A percentile compares a stretch with the other conserved stretches of the same genome.
These are phyloP conservation scores for Oreotrochilus melanogaster DNA, from an alignment of 2,113 vertebrate genomes.

Conservation along the genomic window DNA sequence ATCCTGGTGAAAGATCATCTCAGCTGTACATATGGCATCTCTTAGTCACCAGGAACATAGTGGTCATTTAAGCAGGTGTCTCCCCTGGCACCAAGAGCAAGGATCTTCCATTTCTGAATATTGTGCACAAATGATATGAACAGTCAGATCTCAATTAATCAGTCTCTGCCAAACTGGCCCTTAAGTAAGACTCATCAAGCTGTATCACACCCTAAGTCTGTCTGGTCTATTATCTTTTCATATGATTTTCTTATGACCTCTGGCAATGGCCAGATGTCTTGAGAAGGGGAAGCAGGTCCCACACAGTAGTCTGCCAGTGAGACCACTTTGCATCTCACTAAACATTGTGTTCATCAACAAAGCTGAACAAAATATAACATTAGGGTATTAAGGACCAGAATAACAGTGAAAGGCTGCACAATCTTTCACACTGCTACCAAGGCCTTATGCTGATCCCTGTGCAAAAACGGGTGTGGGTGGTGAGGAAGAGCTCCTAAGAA, in stretches of 20 bases:
- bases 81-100: conserved; percentile 17
- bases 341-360: neutral
- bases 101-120: conserved; percentile 14
- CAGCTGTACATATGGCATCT: conserved; percentile 17
- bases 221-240: conserved; percentile 59
- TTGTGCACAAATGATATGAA: conserved; percentile 30
- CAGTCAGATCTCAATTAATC: conserved; percentile 52
- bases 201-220: conserved; percentile 55
- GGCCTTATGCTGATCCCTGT: neutral
- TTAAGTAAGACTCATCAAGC: conserved; percentile 45
- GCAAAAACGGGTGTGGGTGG: rapidly evolving
- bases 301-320: neutral
- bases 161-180: conserved; percentile 48
- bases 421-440: rapidly evolving
- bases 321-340: conserved; percentile 33
- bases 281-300: conserved; percentile 35
- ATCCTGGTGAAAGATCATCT: neutral
- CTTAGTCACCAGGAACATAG: conserved; percentile 36
- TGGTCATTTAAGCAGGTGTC: conserved; percentile 56
- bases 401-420: neutral
- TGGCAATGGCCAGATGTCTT: conserved; percentile 49
- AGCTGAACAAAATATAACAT: neutral
- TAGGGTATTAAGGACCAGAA: neutral
- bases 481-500: neutral
- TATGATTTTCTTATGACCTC: conserved; percentile 60